Evolutionary conservation across 2,888 invertebrate species (phyloP).

Genomic region (Sphaeridia pumilis): DNA sequence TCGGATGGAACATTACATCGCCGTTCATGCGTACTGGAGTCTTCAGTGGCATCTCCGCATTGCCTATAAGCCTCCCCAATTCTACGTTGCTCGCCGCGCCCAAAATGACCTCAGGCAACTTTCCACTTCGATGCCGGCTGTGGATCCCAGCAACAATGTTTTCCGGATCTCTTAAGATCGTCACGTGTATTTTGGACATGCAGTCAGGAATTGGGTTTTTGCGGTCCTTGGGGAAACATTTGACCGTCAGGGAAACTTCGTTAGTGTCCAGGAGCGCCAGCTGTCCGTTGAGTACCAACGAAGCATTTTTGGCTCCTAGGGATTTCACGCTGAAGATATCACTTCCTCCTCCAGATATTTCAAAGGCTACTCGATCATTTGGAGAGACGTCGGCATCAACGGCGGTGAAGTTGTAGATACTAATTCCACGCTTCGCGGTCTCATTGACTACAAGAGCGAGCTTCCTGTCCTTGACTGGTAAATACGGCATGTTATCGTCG

Average conservation of each 20-base stretch:
- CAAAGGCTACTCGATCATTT: slow-evolving; percentile 31
- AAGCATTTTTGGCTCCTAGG: slow-evolving; percentile 23
- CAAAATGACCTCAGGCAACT: slow-evolving; percentile 32
- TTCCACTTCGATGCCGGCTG: slow-evolving; percentile 13
- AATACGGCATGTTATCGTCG: slow-evolving; percentile 66
- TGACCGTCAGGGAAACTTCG: slow-evolving; percentile 28
- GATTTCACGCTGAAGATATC: slow-evolving; percentile 28
- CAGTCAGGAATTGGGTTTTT: slow-evolving; percentile 31
- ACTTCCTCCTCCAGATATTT: slow-evolving; percentile 32
- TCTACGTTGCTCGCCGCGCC: slow-evolving; percentile 30
- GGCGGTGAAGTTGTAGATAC: slow-evolving; percentile 56
- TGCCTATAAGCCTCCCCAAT: slow-evolving; percentile 33
- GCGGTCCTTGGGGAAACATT: slow-evolving; percentile 32
- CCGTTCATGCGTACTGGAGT: slow-evolving; percentile 20
- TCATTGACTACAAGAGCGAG: slow-evolving; percentile 52
- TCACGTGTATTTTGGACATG: slow-evolving; percentile 28
- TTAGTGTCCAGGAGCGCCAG: slow-evolving; percentile 30
- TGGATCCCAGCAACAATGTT: slow-evolving; percentile 3
- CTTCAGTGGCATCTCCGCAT: slow-evolving; percentile 29
- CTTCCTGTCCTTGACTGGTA: slow-evolving; percentile 38
- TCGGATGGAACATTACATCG: slow-evolving; percentile 32
- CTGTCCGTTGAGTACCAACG: slow-evolving; percentile 26
- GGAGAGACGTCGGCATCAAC: slow-evolving; percentile 55
- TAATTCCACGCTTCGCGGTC: slow-evolving; percentile 53
- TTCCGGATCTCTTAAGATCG: slow-evolving; percentile 22